Conservation (phyloP, 2,113 vertebrate species). For the Argyrosomus japonicus region DNA sequence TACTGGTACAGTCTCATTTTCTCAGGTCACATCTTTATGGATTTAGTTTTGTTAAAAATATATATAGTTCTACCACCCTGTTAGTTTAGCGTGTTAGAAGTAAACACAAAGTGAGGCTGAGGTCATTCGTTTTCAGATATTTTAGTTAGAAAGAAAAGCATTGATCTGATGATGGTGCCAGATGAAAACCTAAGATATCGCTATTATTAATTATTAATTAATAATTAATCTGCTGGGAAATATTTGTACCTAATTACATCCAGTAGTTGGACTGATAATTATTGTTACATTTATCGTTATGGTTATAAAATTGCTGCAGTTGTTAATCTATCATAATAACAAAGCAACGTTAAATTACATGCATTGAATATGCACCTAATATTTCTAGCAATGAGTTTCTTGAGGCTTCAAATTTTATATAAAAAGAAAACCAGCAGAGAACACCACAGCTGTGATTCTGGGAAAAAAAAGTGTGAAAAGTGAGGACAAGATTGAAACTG, state of each 20-base stretch:
- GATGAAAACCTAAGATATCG: no score
- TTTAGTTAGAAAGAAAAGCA: no score
- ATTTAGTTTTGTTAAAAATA: not conserved
- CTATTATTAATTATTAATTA: no score
- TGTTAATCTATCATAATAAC: not conserved
- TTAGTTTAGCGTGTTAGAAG: no score
- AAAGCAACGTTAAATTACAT: not conserved
- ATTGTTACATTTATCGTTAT: not conserved
- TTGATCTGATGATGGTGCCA: no score
- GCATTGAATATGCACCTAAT: not conserved
- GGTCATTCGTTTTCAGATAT: no score
- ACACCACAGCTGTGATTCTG: not conserved
- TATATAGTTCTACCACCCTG: not conserved
- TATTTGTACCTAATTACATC: no score
- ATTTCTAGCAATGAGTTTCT: not conserved
- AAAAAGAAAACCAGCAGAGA: slow-evolving; percentile 2
- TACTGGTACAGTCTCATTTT: slow-evolving; percentile 9
- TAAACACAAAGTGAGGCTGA: no score
- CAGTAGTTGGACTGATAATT: not conserved
- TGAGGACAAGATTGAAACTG: slow-evolving; percentile 25
- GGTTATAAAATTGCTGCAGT: not conserved
- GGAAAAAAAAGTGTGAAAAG: slow-evolving; percentile 10
- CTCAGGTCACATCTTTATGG: not conserved
- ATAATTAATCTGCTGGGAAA: no score
- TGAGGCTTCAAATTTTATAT: not conserved